phyloP scores from a whole-genome alignment of 2,797 vertebrate genomes.

The Falco columbarius region DNA sequence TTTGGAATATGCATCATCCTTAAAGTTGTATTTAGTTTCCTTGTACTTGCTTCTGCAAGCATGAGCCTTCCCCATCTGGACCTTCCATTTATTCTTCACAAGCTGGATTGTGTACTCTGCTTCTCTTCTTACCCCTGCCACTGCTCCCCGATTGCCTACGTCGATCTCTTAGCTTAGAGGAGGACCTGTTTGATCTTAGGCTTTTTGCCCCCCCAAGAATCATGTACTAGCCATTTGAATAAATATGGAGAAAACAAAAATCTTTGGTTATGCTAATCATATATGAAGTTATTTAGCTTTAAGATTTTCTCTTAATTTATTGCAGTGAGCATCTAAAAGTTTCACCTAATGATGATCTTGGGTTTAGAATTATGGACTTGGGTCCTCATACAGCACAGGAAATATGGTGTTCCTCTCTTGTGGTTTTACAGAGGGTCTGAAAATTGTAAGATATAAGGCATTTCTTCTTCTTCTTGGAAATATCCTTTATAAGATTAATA shows the following conservation, averaged over 20 bases:
- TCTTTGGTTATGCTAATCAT: background rate
- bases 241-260: background rate
- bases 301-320: background rate
- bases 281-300: background rate
- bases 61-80: background rate
- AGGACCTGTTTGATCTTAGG: background rate
- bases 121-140: background rate
- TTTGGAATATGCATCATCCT: background rate
- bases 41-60: background rate
- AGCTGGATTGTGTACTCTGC: background rate
- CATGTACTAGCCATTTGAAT: background rate
- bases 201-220: background rate
- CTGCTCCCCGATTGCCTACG: background rate
- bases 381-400: background rate
- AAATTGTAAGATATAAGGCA: background rate
- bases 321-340: background rate
- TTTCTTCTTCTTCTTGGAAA: background rate
- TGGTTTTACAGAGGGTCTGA: background rate
- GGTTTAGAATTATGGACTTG: background rate
- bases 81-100: background rate
- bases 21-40: background rate
- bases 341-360: background rate
- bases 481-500: background rate
- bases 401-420: rapidly evolving
- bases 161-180: background rate